Percentiles rank a stretch among this genome's conserved stretches.
Conservation (phyloP, 2,113 vertebrate genomes). For the Alces alces region DNA sequence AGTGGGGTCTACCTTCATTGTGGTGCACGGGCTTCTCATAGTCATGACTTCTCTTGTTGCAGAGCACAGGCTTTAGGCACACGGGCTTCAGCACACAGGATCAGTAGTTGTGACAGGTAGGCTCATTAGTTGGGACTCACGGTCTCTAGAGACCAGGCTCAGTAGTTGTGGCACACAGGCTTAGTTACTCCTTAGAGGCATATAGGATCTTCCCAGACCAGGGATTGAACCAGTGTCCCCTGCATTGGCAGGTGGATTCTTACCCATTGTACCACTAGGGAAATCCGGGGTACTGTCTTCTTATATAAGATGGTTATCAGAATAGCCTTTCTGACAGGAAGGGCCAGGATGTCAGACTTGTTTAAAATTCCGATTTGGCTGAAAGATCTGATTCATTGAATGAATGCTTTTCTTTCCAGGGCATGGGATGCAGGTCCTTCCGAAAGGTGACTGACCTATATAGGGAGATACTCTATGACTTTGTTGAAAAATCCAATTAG, state of each 20-base stretch:
- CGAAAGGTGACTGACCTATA: neutral
- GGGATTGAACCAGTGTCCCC: neutral
- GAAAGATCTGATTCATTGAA: neutral
- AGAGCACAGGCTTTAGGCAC: neutral
- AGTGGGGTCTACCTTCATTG: neutral
- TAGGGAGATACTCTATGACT: neutral
- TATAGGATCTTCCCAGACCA: neutral
- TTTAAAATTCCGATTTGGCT: neutral
- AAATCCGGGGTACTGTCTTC: neutral
- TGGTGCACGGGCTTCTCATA: neutral
- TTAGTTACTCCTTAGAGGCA: neutral
- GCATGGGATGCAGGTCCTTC: neutral
- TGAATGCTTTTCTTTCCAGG: neutral
- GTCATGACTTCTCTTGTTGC: neutral
- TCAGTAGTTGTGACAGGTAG: neutral
- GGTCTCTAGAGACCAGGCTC: neutral
- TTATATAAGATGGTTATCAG: neutral
- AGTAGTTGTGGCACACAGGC: neutral
- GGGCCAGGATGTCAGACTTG: neutral
- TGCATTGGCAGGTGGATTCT: neutral
- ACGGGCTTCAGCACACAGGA: neutral
- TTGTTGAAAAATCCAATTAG: conserved; percentile 2
- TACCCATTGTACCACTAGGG: neutral
- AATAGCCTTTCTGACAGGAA: neutral
- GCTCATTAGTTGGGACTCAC: neutral